Evolutionary conservation across 2,888 invertebrate genomes (phyloP).

Genomic region (Balanococcus diminutus): DNA sequence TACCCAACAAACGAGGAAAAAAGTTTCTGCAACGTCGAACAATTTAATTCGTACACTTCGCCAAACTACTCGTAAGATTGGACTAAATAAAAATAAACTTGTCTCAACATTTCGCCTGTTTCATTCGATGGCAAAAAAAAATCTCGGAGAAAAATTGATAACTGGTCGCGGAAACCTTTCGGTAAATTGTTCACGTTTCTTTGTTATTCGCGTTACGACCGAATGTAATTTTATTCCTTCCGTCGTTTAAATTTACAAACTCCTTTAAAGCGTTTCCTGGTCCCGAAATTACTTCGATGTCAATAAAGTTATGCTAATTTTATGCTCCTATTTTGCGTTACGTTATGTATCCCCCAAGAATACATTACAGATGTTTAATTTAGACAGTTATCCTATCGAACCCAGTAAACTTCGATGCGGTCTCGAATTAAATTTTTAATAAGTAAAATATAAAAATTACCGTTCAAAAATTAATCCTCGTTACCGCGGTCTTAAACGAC

Average conservation of each 20-base stretch:
- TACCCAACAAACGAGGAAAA: not conserved
- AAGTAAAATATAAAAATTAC: not conserved
- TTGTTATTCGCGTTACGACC: not conserved
- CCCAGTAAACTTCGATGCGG: not conserved
- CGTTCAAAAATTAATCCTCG: not conserved
- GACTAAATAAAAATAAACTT: not conserved
- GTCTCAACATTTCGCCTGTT: not conserved
- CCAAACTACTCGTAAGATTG: not conserved
- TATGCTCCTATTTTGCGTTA: not conserved
- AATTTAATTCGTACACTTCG: not conserved
- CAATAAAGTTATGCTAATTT: constrained; percentile 37
- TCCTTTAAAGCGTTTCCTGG: not conserved
- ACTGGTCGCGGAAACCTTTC: not conserved
- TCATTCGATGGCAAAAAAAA: not conserved
- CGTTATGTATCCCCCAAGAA: not conserved
- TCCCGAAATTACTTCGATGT: constrained; percentile 14
- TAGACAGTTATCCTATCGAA: constrained; percentile 13
- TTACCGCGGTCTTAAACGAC: not conserved
- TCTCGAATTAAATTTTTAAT: constrained; percentile 1
- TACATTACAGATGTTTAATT: constrained; percentile 9
- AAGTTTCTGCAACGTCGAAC: not conserved
- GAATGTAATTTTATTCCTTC: not conserved
- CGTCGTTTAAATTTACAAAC: not conserved
- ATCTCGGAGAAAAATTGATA: not conserved
- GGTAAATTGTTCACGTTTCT: not conserved